Conservation (phyloP, 2,113 vertebrate genomes). For the Myxocyprinus asiaticus region DNA sequence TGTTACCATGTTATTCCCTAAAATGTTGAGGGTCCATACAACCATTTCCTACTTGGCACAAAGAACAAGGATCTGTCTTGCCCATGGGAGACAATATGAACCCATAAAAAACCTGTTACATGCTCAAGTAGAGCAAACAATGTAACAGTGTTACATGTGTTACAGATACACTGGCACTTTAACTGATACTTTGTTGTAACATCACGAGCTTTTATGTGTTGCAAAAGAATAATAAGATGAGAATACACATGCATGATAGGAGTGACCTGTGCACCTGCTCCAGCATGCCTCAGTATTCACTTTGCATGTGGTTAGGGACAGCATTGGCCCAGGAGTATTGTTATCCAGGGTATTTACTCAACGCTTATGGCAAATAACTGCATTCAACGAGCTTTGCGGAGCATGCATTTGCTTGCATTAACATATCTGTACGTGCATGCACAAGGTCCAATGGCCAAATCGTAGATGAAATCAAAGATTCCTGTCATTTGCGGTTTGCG, state of each 20-base stretch:
- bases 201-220: neutral
- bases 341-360: constrained; percentile 38
- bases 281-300: neutral
- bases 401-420: neutral
- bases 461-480: neutral
- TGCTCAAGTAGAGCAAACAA: neutral
- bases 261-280: constrained; percentile 37
- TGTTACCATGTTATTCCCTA: no score
- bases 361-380: constrained; percentile 15
- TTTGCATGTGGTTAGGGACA: constrained; percentile 32
- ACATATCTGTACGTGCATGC: neutral
- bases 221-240: neutral
- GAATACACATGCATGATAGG: neutral
- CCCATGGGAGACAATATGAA: neutral
- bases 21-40: neutral
- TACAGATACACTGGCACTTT: neutral
- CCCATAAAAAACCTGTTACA: neutral
- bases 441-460: neutral
- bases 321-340: constrained; percentile 42
- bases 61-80: no score
- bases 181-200: neutral
- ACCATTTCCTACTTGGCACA: neutral
- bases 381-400: neutral
- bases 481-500: neutral
- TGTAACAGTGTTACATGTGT: neutral